Conservation (phyloP, 2,113 vertebrate genomes). For the Etheostoma cragini region DNA sequence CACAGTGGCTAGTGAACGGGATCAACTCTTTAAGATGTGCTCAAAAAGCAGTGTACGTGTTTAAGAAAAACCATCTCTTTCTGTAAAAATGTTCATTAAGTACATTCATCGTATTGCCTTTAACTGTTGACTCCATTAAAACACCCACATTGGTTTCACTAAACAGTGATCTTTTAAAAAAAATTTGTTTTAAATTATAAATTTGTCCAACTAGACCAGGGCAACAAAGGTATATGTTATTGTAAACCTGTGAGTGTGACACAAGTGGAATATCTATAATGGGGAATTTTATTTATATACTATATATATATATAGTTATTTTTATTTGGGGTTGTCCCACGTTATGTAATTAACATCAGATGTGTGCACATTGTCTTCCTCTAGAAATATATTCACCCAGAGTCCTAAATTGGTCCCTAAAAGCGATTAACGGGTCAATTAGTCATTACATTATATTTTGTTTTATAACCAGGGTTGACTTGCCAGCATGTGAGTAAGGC, state of each 20-base stretch:
- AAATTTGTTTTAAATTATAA: not conserved
- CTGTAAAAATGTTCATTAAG: not conserved
- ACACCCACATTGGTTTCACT: not conserved
- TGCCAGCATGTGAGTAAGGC: conserved; percentile 94
- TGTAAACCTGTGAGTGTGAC: not conserved
- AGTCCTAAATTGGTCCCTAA: not conserved
- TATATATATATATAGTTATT: too few species aligned
- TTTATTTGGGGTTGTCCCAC: not conserved
- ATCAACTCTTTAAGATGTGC: not conserved
- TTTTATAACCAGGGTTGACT: conserved; percentile 86
- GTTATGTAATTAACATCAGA: not conserved
- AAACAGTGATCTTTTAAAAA: not conserved
- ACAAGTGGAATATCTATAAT: not conserved
- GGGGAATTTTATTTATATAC: too few species aligned
- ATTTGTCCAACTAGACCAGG: not conserved
- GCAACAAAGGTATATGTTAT: not conserved
- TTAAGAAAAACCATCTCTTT: not conserved
- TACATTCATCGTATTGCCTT: not conserved
- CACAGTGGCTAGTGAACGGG: not conserved
- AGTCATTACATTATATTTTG: not conserved
- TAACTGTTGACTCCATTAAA: not conserved
- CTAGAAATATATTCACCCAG: not conserved
- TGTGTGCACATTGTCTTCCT: not conserved
- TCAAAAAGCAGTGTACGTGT: not conserved
- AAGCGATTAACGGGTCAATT: not conserved